Conservation (phyloP, 2,113 vertebrate genomes). For the Conger conger region DNA sequence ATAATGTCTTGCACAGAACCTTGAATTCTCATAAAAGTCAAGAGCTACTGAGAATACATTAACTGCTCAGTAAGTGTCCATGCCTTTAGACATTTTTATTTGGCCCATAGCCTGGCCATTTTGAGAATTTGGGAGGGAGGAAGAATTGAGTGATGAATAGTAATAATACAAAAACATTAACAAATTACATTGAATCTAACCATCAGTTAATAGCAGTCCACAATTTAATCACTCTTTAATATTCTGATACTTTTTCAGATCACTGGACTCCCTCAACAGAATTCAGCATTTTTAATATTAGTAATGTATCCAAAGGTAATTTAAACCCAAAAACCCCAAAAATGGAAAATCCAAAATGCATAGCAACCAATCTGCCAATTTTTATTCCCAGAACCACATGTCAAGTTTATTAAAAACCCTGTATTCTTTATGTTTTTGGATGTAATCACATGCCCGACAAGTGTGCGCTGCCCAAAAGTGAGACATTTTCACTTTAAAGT, state of each 20-base stretch:
- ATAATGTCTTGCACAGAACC: background rate
- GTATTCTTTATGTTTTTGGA: constrained; percentile 79
- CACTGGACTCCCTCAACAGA: too few relatives aligned
- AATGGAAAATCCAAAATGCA: background rate
- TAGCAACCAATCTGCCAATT: background rate
- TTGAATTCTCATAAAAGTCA: background rate
- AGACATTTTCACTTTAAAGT: constrained; percentile 77
- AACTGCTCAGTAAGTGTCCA: background rate
- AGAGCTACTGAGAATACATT: too few relatives aligned
- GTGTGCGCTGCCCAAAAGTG: constrained; percentile 80
- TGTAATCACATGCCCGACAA: constrained; percentile 78
- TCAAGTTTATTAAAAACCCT: constrained; percentile 79
- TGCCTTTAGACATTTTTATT: background rate
- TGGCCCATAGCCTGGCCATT: constrained; percentile 8
- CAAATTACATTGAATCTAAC: too few relatives aligned
- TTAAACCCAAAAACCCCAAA: background rate
- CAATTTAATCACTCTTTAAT: background rate
- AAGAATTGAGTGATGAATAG: background rate
- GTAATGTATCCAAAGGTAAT: background rate
- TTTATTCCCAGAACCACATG: constrained; percentile 83
- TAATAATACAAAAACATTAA: background rate
- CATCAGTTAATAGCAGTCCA: background rate
- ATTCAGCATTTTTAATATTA: background rate
- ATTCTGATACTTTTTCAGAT: background rate
- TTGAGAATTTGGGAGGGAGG: background rate